phyloP scores from a whole-genome alignment of 2,113 vertebrate genomes.

The Mormyrus iriodes region DNA sequence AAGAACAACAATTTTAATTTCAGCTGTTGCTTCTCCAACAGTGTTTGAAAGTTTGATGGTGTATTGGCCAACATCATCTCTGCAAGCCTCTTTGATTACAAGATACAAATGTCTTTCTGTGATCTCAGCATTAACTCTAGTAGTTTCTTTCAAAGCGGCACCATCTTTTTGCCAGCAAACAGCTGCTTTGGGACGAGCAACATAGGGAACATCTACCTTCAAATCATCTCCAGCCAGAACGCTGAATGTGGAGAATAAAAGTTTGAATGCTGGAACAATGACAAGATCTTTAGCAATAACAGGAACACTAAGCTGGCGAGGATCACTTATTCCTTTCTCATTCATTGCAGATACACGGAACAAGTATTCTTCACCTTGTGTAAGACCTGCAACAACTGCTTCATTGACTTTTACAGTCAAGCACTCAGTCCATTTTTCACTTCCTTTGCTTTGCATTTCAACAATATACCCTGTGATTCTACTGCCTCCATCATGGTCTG shows the following conservation, averaged over 20 bases:
- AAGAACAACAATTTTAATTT: constrained; percentile 78
- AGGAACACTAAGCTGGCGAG: constrained; percentile 78
- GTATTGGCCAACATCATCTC: constrained; percentile 88
- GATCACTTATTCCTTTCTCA: constrained; percentile 94
- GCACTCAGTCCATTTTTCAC: constrained; percentile 89
- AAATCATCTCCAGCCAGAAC: constrained; percentile 91
- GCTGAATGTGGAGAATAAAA: constrained; percentile 82
- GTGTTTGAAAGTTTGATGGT: constrained; percentile 77
- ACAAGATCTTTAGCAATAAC: constrained; percentile 91
- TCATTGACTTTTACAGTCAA: constrained; percentile 84
- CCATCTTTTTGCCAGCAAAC: constrained; percentile 83
- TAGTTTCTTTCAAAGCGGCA: constrained; percentile 80
- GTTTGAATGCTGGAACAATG: constrained; percentile 85
- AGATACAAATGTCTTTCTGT: constrained; percentile 73
- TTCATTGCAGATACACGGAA: constrained; percentile 91
- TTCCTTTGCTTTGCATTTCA: constrained; percentile 93
- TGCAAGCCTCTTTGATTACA: constrained; percentile 87
- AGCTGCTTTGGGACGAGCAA: constrained; percentile 77
- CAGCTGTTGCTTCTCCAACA: constrained; percentile 80
- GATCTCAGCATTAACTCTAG: constrained; percentile 84
- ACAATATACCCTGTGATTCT: constrained; percentile 90
- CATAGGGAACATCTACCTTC: constrained; percentile 87
- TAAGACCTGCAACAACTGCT: constrained; percentile 78
- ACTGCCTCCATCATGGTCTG: constrained; percentile 94
- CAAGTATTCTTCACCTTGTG: constrained; percentile 90